phyloP scores from a whole-genome alignment of 2,113 vertebrate genomes.

The Struthio camelus region DNA sequence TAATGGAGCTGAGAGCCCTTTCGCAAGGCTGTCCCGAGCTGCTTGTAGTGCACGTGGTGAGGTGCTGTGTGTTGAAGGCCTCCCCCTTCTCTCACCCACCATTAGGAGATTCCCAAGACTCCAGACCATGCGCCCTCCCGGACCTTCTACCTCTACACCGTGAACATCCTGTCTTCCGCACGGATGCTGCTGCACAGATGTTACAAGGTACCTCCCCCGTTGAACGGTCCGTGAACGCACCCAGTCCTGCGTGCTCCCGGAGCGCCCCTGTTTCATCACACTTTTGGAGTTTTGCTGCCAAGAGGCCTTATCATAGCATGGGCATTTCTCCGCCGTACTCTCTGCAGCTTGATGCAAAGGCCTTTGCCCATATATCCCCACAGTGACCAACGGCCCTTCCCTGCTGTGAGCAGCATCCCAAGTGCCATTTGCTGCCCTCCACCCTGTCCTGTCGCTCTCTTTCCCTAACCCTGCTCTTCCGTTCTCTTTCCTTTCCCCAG shows the following conservation, averaged over 20 bases:
- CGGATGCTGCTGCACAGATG: conserved; percentile 89
- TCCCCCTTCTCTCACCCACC: neutral
- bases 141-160: conserved; percentile 94
- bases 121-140: conserved; percentile 92
- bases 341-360: neutral
- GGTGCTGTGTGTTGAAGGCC: neutral
- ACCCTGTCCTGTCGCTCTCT: neutral
- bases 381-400: neutral
- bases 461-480: neutral
- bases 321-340: too few species aligned
- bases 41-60: rapidly evolving
- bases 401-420: neutral
- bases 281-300: neutral
- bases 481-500: conserved; percentile 68
- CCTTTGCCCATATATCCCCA: neutral
- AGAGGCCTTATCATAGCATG: too few species aligned
- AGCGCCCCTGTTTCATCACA: rapidly evolving
- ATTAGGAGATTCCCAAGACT: conserved; percentile 94
- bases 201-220: conserved; percentile 84
- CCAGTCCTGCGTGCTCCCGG: neutral
- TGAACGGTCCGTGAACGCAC: rapidly evolving
- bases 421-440: too few species aligned
- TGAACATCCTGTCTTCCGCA: conserved; percentile 82
- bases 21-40: too few species aligned
- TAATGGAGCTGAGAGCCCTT: too few species aligned